A percentile compares a stretch with the other conserved stretches of the same genome.
Evolutionary conservation across 2,797 vertebrate species (phyloP).

Genomic region (Heliangelus exortis): DNA sequence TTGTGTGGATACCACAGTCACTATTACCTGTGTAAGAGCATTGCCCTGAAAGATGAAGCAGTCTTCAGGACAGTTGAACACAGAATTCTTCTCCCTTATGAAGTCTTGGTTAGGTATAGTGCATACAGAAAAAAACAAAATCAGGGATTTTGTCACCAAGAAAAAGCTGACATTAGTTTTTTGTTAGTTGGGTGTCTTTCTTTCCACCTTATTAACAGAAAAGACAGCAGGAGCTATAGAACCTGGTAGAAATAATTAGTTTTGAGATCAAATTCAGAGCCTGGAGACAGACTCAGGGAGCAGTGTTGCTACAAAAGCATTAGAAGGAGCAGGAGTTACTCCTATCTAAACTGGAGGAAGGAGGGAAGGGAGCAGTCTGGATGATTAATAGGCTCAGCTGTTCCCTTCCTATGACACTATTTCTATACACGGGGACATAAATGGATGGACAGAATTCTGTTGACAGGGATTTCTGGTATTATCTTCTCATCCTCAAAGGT

Average conservation of each 20-base stretch:
- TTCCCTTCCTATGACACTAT: neutral
- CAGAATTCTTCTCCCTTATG: neutral
- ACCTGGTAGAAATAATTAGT: neutral
- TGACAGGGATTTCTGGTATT: neutral
- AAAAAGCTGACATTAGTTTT: fast-evolving
- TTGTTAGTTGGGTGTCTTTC: neutral
- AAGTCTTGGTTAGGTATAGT: neutral
- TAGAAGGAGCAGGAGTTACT: neutral
- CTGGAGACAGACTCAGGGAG: neutral
- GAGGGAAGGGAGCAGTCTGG: neutral
- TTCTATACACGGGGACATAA: neutral
- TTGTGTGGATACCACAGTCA: neutral
- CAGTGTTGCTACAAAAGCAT: neutral
- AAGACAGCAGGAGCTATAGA: neutral
- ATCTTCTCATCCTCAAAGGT: neutral
- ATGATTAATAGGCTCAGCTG: neutral
- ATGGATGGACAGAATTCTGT: neutral
- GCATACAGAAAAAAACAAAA: neutral
- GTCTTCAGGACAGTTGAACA: neutral
- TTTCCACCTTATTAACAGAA: neutral
- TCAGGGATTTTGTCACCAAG: neutral
- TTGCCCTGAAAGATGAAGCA: neutral
- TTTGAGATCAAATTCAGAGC: neutral
- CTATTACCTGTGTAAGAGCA: too few species aligned
- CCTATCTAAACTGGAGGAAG: neutral